These are phyloP conservation scores for Lochmaea crataegi DNA, from an alignment of 2,888 invertebrate species.

Conservation along the genomic window DNA sequence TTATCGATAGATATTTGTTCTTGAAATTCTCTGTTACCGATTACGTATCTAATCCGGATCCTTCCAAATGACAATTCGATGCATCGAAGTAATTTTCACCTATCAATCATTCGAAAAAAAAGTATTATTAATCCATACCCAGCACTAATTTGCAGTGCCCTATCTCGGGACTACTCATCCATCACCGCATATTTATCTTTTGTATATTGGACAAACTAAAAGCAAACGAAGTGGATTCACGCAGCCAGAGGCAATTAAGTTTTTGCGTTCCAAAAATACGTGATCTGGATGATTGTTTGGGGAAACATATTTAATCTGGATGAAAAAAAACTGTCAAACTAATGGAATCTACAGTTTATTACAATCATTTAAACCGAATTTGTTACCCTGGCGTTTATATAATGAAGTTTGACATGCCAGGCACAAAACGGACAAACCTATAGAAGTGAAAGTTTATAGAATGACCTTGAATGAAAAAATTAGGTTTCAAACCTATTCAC, in stretches of 20 bases:
- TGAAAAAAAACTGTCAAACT: no score
- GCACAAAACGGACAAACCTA: no score
- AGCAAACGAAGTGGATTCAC: not conserved
- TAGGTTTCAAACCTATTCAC: no score
- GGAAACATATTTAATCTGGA: no score
- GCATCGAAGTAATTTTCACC: constrained; percentile 11
- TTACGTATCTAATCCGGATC: not conserved
- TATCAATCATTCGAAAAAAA: constrained; percentile 26
- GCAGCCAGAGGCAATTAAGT: not conserved
- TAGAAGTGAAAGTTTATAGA: no score
- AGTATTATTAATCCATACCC: constrained; percentile 23
- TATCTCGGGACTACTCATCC: constrained; percentile 15
- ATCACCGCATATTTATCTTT: constrained; percentile 8
- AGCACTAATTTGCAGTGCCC: constrained; percentile 21
- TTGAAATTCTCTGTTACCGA: not conserved
- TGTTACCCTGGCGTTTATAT: no score
- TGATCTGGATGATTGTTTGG: no score
- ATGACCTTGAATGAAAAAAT: no score
- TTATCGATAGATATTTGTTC: no score
- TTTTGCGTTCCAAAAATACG: not conserved
- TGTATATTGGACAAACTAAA: constrained; percentile 4
- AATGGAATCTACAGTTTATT: no score
- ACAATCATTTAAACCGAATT: no score
- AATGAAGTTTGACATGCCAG: no score
- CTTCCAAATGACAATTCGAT: not conserved